A percentile compares a stretch with the other conserved stretches of the same genome.
phyloP scores from a whole-genome alignment of 2,888 invertebrate genomes.

The Drosophila bunnanda region DNA sequence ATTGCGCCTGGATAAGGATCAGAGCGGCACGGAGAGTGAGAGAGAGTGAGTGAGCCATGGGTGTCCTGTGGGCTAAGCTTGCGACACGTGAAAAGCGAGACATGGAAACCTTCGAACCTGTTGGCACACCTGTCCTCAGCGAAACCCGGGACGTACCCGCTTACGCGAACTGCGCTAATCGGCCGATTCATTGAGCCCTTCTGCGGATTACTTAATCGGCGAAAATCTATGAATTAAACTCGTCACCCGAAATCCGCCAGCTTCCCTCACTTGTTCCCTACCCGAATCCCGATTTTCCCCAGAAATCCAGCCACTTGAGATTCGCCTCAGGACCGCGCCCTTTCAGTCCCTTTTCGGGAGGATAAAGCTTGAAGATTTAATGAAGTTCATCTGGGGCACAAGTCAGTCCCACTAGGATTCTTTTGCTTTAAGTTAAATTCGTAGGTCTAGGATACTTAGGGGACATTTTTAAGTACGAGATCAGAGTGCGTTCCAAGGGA shows the following conservation, averaged over 20 bases:
- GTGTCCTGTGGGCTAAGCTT: constrained; percentile 50
- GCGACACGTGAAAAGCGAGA: neutral
- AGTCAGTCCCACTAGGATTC: constrained; percentile 46
- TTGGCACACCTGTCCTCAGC: constrained; percentile 57
- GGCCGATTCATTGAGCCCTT: constrained; percentile 59
- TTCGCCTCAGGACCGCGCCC: constrained; percentile 36
- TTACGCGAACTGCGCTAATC: constrained; percentile 76
- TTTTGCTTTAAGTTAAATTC: constrained; percentile 3
- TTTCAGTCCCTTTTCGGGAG: constrained; percentile 9
- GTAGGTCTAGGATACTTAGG: neutral
- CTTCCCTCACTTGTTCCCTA: constrained; percentile 41
- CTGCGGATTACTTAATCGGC: constrained; percentile 73
- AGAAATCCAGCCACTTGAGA: constrained; percentile 55
- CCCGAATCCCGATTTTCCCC: constrained; percentile 39
- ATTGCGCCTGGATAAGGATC: constrained; percentile 81
- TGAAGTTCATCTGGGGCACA: constrained; percentile 45
- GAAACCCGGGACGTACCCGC: constrained; percentile 32
- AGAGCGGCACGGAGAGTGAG: constrained; percentile 16
- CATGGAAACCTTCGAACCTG: constrained; percentile 52
- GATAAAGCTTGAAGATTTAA: constrained; percentile 46
- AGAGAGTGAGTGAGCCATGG: constrained; percentile 7
- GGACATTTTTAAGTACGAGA: neutral
- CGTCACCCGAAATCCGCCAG: constrained; percentile 63
- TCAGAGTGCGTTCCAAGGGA: neutral
- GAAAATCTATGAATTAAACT: constrained; percentile 76